Conservation (phyloP, 37 sponge, comb jelly and placozoan species). For the Diacarnus erythraeanus region DNA sequence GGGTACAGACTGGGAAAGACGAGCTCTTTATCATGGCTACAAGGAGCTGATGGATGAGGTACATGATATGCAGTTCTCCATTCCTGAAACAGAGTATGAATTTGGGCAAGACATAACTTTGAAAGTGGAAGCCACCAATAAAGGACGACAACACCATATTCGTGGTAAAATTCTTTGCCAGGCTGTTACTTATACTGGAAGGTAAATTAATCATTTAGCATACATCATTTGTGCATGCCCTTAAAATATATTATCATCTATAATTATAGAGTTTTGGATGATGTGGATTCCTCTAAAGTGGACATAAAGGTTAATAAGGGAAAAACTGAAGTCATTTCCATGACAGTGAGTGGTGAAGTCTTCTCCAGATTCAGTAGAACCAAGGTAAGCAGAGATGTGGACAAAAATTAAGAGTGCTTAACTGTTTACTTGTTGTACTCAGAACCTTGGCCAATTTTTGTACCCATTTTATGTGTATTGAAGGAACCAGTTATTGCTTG, state of each 20-base stretch:
- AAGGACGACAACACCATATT: slow-evolving; percentile 4
- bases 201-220: neutral
- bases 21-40: slow-evolving; percentile 32
- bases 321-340: slow-evolving; percentile 1
- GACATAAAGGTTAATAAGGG: slow-evolving; percentile 17
- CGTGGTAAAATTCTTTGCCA: slow-evolving; percentile 22
- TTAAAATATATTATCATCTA: too few species aligned
- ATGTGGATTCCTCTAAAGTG: neutral
- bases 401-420: slow-evolving; percentile 2
- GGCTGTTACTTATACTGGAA: slow-evolving; percentile 35
- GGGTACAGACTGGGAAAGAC: slow-evolving; percentile 70
- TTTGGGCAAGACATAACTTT: slow-evolving; percentile 38
- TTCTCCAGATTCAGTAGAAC: slow-evolving; percentile 37
- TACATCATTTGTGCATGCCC: neutral
- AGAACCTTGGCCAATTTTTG: too few species aligned
- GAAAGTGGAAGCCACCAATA: slow-evolving; percentile 9
- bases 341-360: slow-evolving; percentile 14
- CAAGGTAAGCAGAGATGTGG: slow-evolving; percentile 6
- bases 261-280: slow-evolving; percentile 1
- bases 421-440: neutral
- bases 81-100: slow-evolving; percentile 3
- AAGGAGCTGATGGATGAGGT: slow-evolving; percentile 15
- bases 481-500: too few species aligned
- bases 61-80: slow-evolving; percentile 23
- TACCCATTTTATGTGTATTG: too few species aligned